Evolutionary conservation across 2,797 vertebrate genomes (phyloP).

Genomic region (Mastacembelus armatus): DNA sequence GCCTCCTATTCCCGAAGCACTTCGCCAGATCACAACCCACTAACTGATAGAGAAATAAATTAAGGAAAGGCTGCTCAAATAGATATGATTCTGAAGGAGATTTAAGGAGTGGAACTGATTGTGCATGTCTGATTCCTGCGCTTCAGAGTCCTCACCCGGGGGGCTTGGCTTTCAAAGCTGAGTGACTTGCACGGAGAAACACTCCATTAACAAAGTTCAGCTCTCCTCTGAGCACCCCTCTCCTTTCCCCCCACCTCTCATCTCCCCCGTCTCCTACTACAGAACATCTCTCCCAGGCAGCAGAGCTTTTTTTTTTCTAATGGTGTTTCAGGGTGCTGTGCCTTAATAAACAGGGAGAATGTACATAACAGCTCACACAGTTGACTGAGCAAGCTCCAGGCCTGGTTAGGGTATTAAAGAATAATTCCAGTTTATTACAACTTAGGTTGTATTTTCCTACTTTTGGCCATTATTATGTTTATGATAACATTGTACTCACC

Average conservation of each 20-base stretch:
- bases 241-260: not conserved
- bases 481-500: slow-evolving; percentile 24
- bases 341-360: slow-evolving; percentile 59
- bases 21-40: slow-evolving; percentile 87
- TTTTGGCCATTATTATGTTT: slow-evolving; percentile 7
- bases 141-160: slow-evolving; percentile 86
- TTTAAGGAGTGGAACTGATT: slow-evolving; percentile 90
- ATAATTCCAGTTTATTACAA: slow-evolving; percentile 39
- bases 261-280: slow-evolving; percentile 37
- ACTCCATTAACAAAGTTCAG: slow-evolving; percentile 88
- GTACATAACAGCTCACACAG: slow-evolving; percentile 42
- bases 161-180: slow-evolving; percentile 89
- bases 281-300: slow-evolving; percentile 71
- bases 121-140: slow-evolving; percentile 89
- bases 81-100: slow-evolving; percentile 89
- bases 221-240: slow-evolving; percentile 64
- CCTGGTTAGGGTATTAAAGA: slow-evolving; percentile 22
- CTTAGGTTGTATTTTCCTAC: slow-evolving; percentile 20
- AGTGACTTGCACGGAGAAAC: slow-evolving; percentile 85
- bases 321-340: slow-evolving; percentile 65
- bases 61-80: slow-evolving; percentile 87
- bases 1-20: slow-evolving; percentile 82
- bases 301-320: slow-evolving; percentile 47
- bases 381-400: slow-evolving; percentile 35
- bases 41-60: slow-evolving; percentile 89